Evolutionary conservation across 35 echinoderm and acorn worm genomes (phyloP).

Genomic region (Nesometra sesokonis): DNA sequence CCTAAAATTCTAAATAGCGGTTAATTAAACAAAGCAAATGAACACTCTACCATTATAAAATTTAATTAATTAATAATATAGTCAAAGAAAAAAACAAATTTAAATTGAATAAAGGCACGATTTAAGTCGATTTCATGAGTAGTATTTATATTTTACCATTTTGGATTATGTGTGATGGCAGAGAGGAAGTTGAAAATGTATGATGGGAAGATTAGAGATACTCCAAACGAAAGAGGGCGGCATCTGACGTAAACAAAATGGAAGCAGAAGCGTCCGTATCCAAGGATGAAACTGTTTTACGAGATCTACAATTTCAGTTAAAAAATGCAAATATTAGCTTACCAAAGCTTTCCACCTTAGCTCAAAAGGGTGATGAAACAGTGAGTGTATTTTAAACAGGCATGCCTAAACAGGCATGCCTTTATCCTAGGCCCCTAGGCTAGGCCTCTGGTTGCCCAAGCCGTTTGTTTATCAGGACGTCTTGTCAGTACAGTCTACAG

Average conservation of each 20-base stretch:
- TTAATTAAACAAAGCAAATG: too few relatives aligned
- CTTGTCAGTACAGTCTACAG: not conserved
- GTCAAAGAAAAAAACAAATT: too few relatives aligned
- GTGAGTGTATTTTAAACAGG: not conserved
- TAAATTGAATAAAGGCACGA: not conserved
- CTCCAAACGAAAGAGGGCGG: not conserved
- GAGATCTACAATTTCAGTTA: constrained; percentile 9
- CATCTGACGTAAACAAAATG: not conserved
- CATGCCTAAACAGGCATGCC: not conserved
- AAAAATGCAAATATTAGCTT: constrained; percentile 10
- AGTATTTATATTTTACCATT: not conserved
- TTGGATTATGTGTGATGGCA: not conserved
- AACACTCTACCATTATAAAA: too few relatives aligned
- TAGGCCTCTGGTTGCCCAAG: not conserved
- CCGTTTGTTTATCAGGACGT: not conserved
- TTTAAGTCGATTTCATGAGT: not conserved
- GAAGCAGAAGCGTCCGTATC: not conserved
- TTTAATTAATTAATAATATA: too few relatives aligned
- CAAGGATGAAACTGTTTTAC: constrained; percentile 8
- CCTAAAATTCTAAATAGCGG: too few relatives aligned
- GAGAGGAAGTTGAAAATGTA: not conserved
- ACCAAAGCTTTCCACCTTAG: constrained; percentile 11
- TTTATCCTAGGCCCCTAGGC: not conserved
- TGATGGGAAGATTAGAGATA: not conserved
- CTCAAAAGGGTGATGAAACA: constrained; percentile 24